Percentiles rank a stretch among this genome's conserved stretches.
Conservation (phyloP, 2,888 invertebrate species). For the Ethmia dodecea region DNA sequence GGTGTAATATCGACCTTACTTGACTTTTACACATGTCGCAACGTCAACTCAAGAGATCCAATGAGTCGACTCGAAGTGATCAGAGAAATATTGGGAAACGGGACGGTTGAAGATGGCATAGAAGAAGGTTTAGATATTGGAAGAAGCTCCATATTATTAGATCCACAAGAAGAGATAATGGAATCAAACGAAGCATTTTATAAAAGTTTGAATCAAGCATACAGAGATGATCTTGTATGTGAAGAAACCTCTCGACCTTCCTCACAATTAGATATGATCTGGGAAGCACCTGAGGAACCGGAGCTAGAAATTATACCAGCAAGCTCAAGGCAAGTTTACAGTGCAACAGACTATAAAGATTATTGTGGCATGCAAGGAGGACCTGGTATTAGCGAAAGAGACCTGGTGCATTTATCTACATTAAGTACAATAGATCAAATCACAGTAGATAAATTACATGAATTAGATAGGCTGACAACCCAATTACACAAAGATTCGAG, state of each 20-base stretch:
- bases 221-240: constrained; percentile 86
- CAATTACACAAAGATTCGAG: constrained; percentile 88
- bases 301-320: constrained; percentile 77
- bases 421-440: constrained; percentile 87
- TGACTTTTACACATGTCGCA: constrained; percentile 83
- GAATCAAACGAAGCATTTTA: constrained; percentile 93
- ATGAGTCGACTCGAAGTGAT: constrained; percentile 78
- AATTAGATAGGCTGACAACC: constrained; percentile 85
- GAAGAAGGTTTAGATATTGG: constrained; percentile 81
- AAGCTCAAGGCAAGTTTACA: constrained; percentile 81
- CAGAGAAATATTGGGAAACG: constrained; percentile 81
- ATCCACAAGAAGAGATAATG: constrained; percentile 68
- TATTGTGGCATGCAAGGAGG: constrained; percentile 82
- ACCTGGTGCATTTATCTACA: constrained; percentile 85
- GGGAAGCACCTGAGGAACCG: constrained; percentile 89
- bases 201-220: constrained; percentile 91
- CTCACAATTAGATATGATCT: constrained; percentile 90
- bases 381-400: constrained; percentile 86
- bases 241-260: constrained; percentile 80
- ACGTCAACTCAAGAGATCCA: constrained; percentile 70
- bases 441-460: constrained; percentile 86
- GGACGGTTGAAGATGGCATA: constrained; percentile 81
- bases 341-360: constrained; percentile 87
- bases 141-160: constrained; percentile 53
- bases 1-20: constrained; percentile 92